A percentile compares a stretch with the other conserved stretches of the same genome.
Conservation (phyloP, 2,888 invertebrate genomes). For the Lacanobia oleracea region DNA sequence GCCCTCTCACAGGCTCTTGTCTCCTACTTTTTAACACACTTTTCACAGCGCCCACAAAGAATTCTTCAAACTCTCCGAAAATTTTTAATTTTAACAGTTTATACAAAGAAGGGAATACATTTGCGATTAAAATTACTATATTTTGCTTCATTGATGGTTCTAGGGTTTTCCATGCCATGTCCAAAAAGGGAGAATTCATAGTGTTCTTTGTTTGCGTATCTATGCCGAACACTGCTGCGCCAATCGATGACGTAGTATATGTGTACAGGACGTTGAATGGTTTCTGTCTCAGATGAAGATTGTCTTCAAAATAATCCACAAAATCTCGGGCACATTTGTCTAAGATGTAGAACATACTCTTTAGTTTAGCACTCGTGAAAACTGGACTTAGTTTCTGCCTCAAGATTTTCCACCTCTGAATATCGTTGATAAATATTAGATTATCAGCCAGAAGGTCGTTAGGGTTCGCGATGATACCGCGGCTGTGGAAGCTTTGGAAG, state of each 20-base stretch:
- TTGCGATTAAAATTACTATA: slow-evolving; percentile 65
- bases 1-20: slow-evolving; percentile 59
- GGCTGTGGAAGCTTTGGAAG: slow-evolving; percentile 77
- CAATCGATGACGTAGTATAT: slow-evolving; percentile 79
- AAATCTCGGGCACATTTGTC: slow-evolving; percentile 79
- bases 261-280: slow-evolving; percentile 76
- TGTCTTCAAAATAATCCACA: slow-evolving; percentile 69
- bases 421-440: slow-evolving; percentile 77
- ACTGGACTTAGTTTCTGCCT: slow-evolving; percentile 82
- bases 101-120: slow-evolving; percentile 70
- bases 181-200: slow-evolving; percentile 80
- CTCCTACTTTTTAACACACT: slow-evolving; percentile 73
- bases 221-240: slow-evolving; percentile 84
- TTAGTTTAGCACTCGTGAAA: slow-evolving; percentile 81
- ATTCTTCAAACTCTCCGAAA: slow-evolving; percentile 77
- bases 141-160: slow-evolving; percentile 66
- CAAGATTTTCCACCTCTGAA: slow-evolving; percentile 79
- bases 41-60: slow-evolving; percentile 78
- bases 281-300: slow-evolving; percentile 64
- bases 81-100: slow-evolving; percentile 72
- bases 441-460: slow-evolving; percentile 79
- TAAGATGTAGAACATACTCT: slow-evolving; percentile 83
- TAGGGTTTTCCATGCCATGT: slow-evolving; percentile 75
- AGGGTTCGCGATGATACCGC: slow-evolving; percentile 74
- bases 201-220: slow-evolving; percentile 76